Base-by-base conservation (phyloP, 2,113 vertebrate genomes). In the Macroglossus sobrinus region DNA sequence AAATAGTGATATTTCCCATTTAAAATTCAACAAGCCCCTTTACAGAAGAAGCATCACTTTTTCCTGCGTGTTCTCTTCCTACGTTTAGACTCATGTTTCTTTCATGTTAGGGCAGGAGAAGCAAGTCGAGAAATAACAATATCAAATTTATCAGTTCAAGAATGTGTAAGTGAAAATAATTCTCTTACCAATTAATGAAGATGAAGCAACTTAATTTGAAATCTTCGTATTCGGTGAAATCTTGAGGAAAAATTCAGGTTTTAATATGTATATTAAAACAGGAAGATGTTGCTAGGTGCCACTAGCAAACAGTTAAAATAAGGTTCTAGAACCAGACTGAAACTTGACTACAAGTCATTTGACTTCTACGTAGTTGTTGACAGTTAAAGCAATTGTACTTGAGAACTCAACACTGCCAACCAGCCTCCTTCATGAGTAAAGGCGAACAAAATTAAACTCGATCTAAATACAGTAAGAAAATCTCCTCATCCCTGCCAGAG, bases 281-380 rank as follows among this genome's bases (percentile, higher is more conserved):
- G 75, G 28, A 88, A 61, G 53, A 50, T 50, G 50, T 18, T 82
- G 78, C 28, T 43, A n/a, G 69, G 78, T 0, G 93, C 84, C 10
- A 7, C 2, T 68, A 75, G 50, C 40, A 33, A 74, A 89, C 71
- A 61, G 78, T 89, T 91, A 57, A 24, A 33, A 15, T 6, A 72
- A 86, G 61, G 94, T 96, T 97, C 94, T 94, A 88, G 64, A 11
- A 38, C 0, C 33, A 33, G 1, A 57, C 50, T 7, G 72, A 78
- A 81, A 85, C 50, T 43, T 66, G 47, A 69, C 71, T 92, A 24
- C 50, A 85, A 94, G 79, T 50, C 33, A 50, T 94, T 92, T 75
- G 66, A 84, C 75, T 82, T 97, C 92, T 13, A 43, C 53, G 75
- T 84, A 92, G 96, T 66, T 96, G 97, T 28, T 50, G 45, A 80